These are phyloP conservation scores for Hypocryptadius cinnamomeus DNA, from an alignment of 2,113 vertebrate genomes.

Conservation along the genomic window DNA sequence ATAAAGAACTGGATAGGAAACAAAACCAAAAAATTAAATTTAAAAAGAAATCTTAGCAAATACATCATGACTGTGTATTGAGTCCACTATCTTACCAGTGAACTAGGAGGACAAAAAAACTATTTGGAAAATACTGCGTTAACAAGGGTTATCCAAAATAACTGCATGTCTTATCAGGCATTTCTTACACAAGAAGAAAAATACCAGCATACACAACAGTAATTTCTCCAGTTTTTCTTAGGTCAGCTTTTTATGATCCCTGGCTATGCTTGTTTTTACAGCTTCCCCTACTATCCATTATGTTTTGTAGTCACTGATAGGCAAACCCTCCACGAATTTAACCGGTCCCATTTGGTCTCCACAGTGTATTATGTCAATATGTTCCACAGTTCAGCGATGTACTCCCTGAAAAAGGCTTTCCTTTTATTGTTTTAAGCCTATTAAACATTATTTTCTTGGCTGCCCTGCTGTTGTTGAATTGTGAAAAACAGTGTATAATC, in stretches of 20 bases:
- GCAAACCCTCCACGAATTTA: not conserved
- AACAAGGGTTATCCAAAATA: not conserved
- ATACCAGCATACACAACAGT: not conserved
- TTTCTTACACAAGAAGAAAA: not conserved
- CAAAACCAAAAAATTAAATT: not conserved
- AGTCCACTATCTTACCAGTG: not conserved
- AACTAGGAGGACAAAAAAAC: not conserved
- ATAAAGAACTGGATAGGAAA: not conserved
- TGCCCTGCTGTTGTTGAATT: not conserved
- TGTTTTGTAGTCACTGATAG: not conserved
- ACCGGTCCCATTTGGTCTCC: not conserved
- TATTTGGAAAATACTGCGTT: not conserved
- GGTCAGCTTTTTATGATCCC: not conserved
- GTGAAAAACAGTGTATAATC: constrained; percentile 18
- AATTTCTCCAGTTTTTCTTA: not conserved
- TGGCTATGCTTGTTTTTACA: not conserved
- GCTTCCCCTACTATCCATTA: not conserved
- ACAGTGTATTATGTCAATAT: not conserved
- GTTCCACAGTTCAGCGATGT: not conserved
- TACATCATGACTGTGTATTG: not conserved
- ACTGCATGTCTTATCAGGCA: not conserved
- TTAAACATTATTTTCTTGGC: not conserved
- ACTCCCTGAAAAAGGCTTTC: not conserved
- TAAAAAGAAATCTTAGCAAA: not conserved
- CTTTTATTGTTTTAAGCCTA: constrained; percentile 13